Base-by-base conservation (phyloP, 2,797 vertebrate species). In the Enteromius mattozi region DNA sequence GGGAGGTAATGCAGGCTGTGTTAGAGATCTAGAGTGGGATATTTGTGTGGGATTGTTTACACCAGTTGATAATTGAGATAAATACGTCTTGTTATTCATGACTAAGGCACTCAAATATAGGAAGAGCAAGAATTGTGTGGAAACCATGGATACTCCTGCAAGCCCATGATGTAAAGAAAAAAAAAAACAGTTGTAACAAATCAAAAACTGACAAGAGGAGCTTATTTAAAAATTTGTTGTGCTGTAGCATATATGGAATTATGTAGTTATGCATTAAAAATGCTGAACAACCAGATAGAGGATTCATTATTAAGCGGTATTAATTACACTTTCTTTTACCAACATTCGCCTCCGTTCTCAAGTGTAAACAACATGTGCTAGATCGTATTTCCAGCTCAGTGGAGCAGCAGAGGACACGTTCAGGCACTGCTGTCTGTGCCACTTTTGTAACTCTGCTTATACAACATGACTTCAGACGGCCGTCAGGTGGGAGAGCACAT, bases 381-480 rank as follows among this genome's bases (percentile, higher is more conserved):
- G 65, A 83, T 70, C 66, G 40, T 47, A 56, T 78, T 78, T 61
- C 82, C 8, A 2, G 47, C 35, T 33, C 24, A 30, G 49, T 1
- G 10, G 54, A 61, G 49, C 16, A 2, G 42, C 61, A 56, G 33
- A 69, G 72, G 63, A 83, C 82, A 45, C 8, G 35, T 72, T 84
- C 40, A 35, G 40, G n/a, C 37, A n/a, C 49, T 33, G 65, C 61
- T 56, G 61, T 17, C 81, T 68, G 63, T 24, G 6, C 17, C 65
- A 61, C 49, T 72, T 84, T 37, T 72, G 66, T 84, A 84, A 79
- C 65, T 68, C 68, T 37, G 65, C 65, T 84, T 71, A 79, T 70
- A 78, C 49, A 84, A 84, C 68, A 35, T n/a, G 51, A 49, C 54
- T 70, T 70, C 68, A 80, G 78, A 49, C 4, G n/a, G 56, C 83